Evolutionary conservation across 2,888 invertebrate genomes (phyloP).

Genomic region (Zootermopsis nevadensis): DNA sequence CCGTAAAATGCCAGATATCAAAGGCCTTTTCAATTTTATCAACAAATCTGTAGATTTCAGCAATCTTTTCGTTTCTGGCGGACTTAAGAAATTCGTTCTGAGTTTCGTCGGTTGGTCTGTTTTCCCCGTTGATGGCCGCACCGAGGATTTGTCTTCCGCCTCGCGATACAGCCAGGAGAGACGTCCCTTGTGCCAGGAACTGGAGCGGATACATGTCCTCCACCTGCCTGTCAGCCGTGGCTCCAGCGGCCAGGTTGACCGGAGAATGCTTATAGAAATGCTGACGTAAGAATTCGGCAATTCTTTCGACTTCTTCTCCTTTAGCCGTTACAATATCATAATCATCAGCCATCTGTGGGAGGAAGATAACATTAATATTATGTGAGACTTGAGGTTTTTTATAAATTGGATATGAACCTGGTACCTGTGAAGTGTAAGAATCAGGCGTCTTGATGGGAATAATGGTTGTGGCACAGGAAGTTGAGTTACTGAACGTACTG

Average conservation of each 20-base stretch:
- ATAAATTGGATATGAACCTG: no score
- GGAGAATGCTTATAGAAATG: constrained; percentile 36
- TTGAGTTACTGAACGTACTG: no score
- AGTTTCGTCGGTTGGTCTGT: not conserved
- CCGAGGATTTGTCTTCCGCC: constrained; percentile 36
- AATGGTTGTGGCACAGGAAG: no score
- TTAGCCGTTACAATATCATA: constrained; percentile 24
- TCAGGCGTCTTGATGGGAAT: no score
- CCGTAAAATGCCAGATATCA: constrained; percentile 34
- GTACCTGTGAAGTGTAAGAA: no score
- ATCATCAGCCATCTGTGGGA: constrained; percentile 5
- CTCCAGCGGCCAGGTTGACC: constrained; percentile 22
- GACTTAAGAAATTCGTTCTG: not conserved
- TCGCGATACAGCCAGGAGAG: constrained; percentile 23
- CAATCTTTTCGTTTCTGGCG: not conserved
- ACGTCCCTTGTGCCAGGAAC: constrained; percentile 25
- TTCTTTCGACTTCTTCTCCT: constrained; percentile 15
- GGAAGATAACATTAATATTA: no score
- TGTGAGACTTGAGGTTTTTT: no score
- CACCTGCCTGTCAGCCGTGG: not conserved
- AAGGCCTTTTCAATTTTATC: constrained; percentile 2
- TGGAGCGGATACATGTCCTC: constrained; percentile 18
- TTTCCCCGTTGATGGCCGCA: constrained; percentile 39
- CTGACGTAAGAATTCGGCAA: constrained; percentile 26
- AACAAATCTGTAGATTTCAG: not conserved